Conservation (phyloP, 2,888 invertebrate genomes). For the Diarsia mendica region DNA sequence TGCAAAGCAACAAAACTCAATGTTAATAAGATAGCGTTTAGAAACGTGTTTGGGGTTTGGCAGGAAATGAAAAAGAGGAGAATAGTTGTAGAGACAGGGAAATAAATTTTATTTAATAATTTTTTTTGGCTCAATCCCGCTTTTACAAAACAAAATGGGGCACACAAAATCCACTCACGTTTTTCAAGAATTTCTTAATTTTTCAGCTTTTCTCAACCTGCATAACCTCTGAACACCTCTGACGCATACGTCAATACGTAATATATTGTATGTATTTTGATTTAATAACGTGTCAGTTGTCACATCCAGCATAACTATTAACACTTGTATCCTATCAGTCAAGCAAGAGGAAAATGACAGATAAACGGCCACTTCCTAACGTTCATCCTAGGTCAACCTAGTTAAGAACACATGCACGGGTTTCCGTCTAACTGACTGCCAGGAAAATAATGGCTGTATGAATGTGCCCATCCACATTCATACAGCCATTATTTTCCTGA, state of each 20-base stretch:
- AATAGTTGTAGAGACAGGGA: not conserved
- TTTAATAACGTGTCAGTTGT: slow-evolving; percentile 14
- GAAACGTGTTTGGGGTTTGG: not conserved
- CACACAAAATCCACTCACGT: not conserved
- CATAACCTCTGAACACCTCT: not conserved
- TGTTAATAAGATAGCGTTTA: not conserved
- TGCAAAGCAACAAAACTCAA: not conserved
- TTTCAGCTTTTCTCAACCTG: not conserved
- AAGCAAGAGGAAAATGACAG: slow-evolving; percentile 85
- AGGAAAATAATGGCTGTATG: slow-evolving; percentile 26
- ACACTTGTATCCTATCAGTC: slow-evolving; percentile 70
- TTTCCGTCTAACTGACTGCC: slow-evolving; percentile 37
- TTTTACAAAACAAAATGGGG: no score
- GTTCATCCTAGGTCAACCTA: slow-evolving; percentile 85
- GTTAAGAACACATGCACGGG: slow-evolving; percentile 71
- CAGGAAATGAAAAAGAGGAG: not conserved
- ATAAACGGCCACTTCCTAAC: slow-evolving; percentile 86
- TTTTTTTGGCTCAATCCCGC: no score
- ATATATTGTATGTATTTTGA: not conserved
- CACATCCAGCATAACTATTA: slow-evolving; percentile 61
- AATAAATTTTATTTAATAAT: not conserved
- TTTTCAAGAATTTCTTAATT: not conserved
- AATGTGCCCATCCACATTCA: not conserved
- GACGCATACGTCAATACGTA: not conserved
- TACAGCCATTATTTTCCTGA: no score